Percentiles rank a stretch among this genome's conserved stretches.
Conservation (phyloP, 2,888 invertebrate genomes). For the Polyommatus iphigenia region DNA sequence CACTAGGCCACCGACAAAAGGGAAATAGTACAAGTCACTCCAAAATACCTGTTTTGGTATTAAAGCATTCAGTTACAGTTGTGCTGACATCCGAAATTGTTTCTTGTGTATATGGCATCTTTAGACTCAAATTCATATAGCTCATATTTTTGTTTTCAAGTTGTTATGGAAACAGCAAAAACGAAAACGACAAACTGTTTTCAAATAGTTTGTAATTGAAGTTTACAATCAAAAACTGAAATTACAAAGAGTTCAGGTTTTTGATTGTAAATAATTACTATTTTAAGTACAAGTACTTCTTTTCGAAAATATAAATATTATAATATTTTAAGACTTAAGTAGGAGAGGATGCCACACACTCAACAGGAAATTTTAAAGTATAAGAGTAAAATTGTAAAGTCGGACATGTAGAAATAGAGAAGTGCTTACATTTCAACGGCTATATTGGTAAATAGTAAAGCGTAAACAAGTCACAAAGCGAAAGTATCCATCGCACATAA, state of each 20-base stretch:
- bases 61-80: conserved; percentile 77
- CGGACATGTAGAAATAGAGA: conserved; percentile 18
- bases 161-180: too few relatives aligned
- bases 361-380: conserved; percentile 8
- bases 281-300: too few relatives aligned
- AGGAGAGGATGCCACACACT: conserved; percentile 11
- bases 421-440: background rate
- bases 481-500: conserved; percentile 28
- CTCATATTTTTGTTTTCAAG: too few relatives aligned
- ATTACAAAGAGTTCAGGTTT: background rate
- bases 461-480: conserved; percentile 21
- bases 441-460: conserved; percentile 23
- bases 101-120: conserved; percentile 40
- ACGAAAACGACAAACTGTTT: background rate
- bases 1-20: conserved; percentile 54
- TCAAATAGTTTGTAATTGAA: background rate
- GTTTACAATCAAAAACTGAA: background rate
- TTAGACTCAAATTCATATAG: conserved; percentile 39
- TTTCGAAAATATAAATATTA: background rate
- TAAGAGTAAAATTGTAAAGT: conserved; percentile 26
- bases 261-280: background rate
- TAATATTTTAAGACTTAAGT: background rate
- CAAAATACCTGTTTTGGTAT: conserved; percentile 78
- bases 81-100: conserved; percentile 53
- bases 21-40: conserved; percentile 68